Conservation (phyloP, 2,113 vertebrate genomes). For the Felis catus region DNA sequence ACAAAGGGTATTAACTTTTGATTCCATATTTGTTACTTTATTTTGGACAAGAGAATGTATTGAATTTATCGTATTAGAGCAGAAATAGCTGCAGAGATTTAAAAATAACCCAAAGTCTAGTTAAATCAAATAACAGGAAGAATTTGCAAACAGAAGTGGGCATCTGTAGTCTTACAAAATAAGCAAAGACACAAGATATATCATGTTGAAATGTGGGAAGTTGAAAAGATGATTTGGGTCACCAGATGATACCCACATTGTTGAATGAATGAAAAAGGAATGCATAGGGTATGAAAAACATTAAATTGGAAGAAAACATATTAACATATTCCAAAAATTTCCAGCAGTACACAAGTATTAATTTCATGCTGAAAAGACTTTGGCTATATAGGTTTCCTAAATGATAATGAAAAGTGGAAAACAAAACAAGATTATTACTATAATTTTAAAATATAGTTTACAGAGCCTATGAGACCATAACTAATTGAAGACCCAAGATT, state of each 20-base stretch:
- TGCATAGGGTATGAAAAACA: background rate
- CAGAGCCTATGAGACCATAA: background rate
- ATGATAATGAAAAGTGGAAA: background rate
- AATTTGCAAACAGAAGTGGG: background rate
- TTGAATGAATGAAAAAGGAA: background rate
- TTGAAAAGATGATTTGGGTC: background rate
- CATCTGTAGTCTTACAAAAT: background rate
- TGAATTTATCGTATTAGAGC: background rate
- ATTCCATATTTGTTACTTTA: background rate
- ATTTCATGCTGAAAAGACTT: background rate
- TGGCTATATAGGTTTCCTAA: background rate
- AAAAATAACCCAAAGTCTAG: background rate
- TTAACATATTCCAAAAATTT: constrained; percentile 6
- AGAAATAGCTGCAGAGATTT: background rate
- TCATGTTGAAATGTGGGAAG: background rate
- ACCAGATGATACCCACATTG: background rate
- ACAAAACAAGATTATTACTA: background rate
- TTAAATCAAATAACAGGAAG: background rate
- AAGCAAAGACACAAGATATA: background rate
- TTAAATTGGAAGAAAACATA: background rate
- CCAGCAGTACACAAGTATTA: background rate
- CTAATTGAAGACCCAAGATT: background rate
- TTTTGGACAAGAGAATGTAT: background rate
- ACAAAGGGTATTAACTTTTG: background rate
- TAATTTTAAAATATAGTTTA: background rate